phyloP scores from a whole-genome alignment of 2,888 invertebrate genomes.

The Frankliniella fusca region DNA sequence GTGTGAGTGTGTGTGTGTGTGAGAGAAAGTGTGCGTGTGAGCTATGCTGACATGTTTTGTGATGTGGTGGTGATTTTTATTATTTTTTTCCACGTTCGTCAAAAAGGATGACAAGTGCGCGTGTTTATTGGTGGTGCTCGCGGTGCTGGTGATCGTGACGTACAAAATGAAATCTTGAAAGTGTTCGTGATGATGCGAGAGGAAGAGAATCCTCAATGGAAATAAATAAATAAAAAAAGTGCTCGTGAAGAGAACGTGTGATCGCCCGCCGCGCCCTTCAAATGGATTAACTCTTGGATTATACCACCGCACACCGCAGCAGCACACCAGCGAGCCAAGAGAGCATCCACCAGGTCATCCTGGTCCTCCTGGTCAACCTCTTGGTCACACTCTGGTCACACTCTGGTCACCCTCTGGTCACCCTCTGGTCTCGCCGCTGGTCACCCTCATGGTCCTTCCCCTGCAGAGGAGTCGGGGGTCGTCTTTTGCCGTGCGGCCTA shows the following conservation, averaged over 20 bases:
- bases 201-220: no score
- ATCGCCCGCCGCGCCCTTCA: not conserved
- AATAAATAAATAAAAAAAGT: not conserved
- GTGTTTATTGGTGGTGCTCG: no score
- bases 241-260: not conserved
- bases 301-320: not conserved
- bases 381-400: not conserved
- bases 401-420: not conserved
- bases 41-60: no score
- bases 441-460: not conserved
- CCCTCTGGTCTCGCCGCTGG: not conserved
- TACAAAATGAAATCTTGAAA: no score
- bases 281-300: conserved; percentile 17
- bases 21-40: not conserved
- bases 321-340: not conserved
- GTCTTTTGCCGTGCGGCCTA: not conserved
- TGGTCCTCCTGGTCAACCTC: not conserved
- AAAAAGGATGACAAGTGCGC: no score
- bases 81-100: not conserved
- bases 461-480: no score
- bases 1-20: not conserved
- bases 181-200: no score
- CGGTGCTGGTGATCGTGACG: no score
- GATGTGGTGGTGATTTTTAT: not conserved
- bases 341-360: not conserved